A percentile compares a stretch with the other conserved stretches of the same genome.
These are phyloP conservation scores for Orthonychiurus folsomi DNA, from an alignment of 2,888 invertebrate genomes.

Conservation along the genomic window DNA sequence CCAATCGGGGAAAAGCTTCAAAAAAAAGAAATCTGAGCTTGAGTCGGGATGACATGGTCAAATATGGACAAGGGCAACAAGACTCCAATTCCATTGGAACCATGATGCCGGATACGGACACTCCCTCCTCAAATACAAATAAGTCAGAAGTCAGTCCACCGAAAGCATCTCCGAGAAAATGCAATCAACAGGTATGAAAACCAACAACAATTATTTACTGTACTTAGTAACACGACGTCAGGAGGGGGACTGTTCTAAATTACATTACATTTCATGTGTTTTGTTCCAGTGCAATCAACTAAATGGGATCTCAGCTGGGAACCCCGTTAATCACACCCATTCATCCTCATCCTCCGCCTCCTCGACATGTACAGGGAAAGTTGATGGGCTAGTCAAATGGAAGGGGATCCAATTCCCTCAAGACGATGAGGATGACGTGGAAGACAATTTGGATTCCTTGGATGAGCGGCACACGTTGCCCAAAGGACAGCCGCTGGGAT, in stretches of 20 bases:
- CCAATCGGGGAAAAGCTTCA: constrained; percentile 16
- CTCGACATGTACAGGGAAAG: neutral
- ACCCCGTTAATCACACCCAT: neutral
- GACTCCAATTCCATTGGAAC: neutral
- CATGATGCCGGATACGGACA: neutral
- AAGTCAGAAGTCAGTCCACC: too few relatives aligned
- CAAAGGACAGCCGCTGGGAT: neutral
- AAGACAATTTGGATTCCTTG: constrained; percentile 19
- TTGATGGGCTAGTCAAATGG: constrained; percentile 61
- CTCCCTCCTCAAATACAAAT: neutral
- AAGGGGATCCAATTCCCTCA: constrained; percentile 65
- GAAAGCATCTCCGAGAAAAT: too few relatives aligned
- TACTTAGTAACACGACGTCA: too few relatives aligned
- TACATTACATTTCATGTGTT: too few relatives aligned
- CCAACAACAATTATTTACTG: too few relatives aligned
- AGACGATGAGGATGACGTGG: constrained; percentile 49
- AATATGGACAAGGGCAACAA: neutral
- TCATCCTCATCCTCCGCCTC: constrained; percentile 1
- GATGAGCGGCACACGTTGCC: neutral
- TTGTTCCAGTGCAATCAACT: neutral
- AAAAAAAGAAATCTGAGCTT: constrained; percentile 9
- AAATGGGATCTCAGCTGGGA: neutral
- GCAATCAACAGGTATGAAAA: too few relatives aligned
- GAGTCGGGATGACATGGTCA: constrained; percentile 10
- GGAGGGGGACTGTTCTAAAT: too few relatives aligned